Evolutionary conservation across 2,113 vertebrate genomes (phyloP), one percentile per base, ranked within the genome.

Genomic region (Bubo scandiacus): DNA sequence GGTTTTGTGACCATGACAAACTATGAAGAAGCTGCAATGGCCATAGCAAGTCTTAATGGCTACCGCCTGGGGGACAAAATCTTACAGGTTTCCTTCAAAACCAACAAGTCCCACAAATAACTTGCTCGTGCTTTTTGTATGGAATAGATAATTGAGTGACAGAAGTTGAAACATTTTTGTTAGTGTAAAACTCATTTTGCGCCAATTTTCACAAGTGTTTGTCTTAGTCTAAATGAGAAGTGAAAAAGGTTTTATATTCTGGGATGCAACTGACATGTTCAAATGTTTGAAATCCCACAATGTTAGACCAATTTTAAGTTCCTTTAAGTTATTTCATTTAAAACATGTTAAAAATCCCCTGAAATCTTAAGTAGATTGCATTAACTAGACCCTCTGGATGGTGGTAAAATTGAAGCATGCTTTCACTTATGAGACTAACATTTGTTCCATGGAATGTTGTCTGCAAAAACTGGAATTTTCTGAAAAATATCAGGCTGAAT

Each of bases 1-100:
- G 99, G 99, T 97, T 99, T 99, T 98, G 99, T 99, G 96, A 99
- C 99, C 98, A 99, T 99, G 99, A 99, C 99, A 94, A 99, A 99
- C 98, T 99, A 99, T 98, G 99, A 99, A 98, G 99, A 99, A 98
- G 99, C 99, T 43, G 99, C 99, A 91, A 99, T 99, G 99, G 99
- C 99, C 97, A 99, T 99, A 97, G 99, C 99, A 93, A 99, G 99
- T 97, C 99, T 99, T 97, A 99, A 99, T 63, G 99, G 99, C 97
- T 99, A 99, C 98, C 99, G 99, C 97, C 98, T 99, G 70, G 99
- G 99, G 98, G 99, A 99, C 99, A 99, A 99, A 98, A 99, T 99
- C 95, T 98, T 99, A 97, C 99, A 99, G 98, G 99, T 99, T 98
- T 99, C 99, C 98, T 99, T 99, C 98, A 99, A 99, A 98, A 99